Conservation (phyloP, 2,113 vertebrate genomes). For the Entosphenus tridentatus region DNA sequence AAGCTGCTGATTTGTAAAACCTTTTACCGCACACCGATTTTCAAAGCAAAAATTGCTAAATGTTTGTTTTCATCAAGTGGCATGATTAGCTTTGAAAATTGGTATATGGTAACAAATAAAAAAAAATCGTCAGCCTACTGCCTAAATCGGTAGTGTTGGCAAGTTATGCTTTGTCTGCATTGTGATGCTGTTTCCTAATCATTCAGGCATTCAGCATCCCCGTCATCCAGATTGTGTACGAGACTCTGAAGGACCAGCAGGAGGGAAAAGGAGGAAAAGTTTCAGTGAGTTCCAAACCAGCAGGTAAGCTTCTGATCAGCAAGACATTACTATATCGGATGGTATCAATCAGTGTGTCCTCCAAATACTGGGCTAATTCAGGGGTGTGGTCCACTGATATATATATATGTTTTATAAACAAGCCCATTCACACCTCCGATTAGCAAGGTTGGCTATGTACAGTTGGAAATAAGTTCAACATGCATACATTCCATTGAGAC, state of each 20-base stretch:
- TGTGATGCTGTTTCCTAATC: not conserved
- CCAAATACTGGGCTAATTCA: not conserved
- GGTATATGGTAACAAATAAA: too few relatives aligned
- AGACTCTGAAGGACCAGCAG: conserved; percentile 78
- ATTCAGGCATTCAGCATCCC: conserved; percentile 85
- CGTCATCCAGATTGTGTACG: conserved; percentile 90
- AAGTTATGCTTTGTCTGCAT: too few relatives aligned
- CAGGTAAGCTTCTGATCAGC: conserved; percentile 26
- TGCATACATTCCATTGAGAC: too few relatives aligned
- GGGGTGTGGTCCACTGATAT: not conserved
- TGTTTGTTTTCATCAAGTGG: too few relatives aligned
- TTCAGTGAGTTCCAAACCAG: conserved; percentile 55
- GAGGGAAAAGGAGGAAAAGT: conserved; percentile 78
- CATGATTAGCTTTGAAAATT: too few relatives aligned
- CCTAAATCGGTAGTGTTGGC: too few relatives aligned
- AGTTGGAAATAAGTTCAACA: too few relatives aligned
- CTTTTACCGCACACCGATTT: conserved; percentile 4
- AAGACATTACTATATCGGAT: not conserved
- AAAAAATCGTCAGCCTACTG: too few relatives aligned
- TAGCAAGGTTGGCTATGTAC: too few relatives aligned
- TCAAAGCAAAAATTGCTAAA: not conserved
- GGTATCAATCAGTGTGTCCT: not conserved
- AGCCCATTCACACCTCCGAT: not conserved
- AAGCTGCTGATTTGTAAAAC: not conserved
- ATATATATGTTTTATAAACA: not conserved